Base-by-base conservation (phyloP, 2,888 invertebrate genomes). In the Nezara viridula region DNA sequence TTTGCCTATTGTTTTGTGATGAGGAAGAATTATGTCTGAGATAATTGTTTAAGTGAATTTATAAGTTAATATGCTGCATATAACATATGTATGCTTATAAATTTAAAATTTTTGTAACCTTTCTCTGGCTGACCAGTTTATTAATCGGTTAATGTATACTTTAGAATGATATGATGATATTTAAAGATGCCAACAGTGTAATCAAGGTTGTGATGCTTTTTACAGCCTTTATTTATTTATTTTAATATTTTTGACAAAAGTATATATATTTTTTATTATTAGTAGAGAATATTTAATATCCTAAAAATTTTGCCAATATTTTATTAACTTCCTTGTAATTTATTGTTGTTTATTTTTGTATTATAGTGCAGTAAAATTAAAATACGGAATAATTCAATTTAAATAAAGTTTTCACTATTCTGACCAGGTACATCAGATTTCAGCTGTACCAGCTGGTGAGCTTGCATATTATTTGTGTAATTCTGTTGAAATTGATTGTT, bases 151-250 rank as follows among this genome's bases (percentile, higher is more conserved):
- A 12, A 21, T 24, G 40, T 44, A n/a, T n/a, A 81, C 2, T 81
- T 44, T 44, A 44, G 24, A 44, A 81, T 81, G 44, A 81, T 40
- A 40, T 37, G 40, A n/a, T 7, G 21, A 37, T 37, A 7, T 81
- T 47, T 44, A 24, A 81, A 81, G 44, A 81, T 81, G 81, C 81
- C 81, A 81, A 81, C n/a, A 44, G n/a, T 44, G 24, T 44, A 81
- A 81, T 81, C 44, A 10, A 81, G 81, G 81, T 81, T 81, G 81
- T 81, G 81, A 81, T 81, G 44, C 81, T 44, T 81, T 81, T 24
- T 81, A 81, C 81, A 81, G 24, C 81, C 44, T 77, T 77, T 40
- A 40, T 81, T 81, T 21, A 16, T 77, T 77, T 81, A 44, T 81
- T 81, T n/a, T 44, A n/a, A 47, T n/a, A 81, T 81, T 81, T 44